Evolutionary conservation across 2,888 invertebrate species (phyloP), one percentile per base, ranked within the genome.

Genomic region (Apamea monoglypha): DNA sequence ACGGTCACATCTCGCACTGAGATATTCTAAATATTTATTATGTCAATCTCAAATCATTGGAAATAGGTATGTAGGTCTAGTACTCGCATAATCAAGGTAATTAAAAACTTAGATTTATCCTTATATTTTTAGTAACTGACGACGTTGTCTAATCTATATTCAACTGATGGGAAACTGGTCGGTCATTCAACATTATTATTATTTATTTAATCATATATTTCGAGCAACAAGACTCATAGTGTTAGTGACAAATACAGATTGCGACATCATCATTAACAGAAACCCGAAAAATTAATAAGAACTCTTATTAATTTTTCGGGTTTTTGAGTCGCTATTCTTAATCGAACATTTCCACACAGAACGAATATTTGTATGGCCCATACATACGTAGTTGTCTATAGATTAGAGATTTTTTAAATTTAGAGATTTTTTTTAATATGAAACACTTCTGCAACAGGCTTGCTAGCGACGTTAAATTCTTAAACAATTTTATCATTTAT

Each of bases 1-100:
- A 84, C 47, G 76, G 32, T 76, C 63, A 78, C 59, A 64, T 74
- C 64, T 67, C 59, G 69, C 53, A 73, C 50, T 25, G 36, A 68
- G 50, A 59, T 77, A 78, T 77, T 76, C 47, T 25, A 85, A 80
- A 75, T 69, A 76, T 81, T 64, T 68, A 32, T 56, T n/a, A 80
- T 72, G 74, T 74, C 64, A 56, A 67, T 36, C 50, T 74, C 59
- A 74, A 66, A 72, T 70, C 44, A 32, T 74, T 76, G 29, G 63
- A 80, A 82, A 68, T 79, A n/a, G 76, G n/a, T 74, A 87, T 80
- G 67, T 76, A 69, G 80, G 84, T 83, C 84, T 83, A 83, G 87
- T 80, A 74, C 56, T 56, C 50, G 40, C 18, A 47, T 56, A 66
- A 3, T 53, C 21, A 67, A 50, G n/a, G 18, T 71, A 53, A 74